Percentiles rank a stretch among this genome's conserved stretches.
phyloP scores from a whole-genome alignment of 2,888 invertebrate species.

The Epinotia brunnichana region DNA sequence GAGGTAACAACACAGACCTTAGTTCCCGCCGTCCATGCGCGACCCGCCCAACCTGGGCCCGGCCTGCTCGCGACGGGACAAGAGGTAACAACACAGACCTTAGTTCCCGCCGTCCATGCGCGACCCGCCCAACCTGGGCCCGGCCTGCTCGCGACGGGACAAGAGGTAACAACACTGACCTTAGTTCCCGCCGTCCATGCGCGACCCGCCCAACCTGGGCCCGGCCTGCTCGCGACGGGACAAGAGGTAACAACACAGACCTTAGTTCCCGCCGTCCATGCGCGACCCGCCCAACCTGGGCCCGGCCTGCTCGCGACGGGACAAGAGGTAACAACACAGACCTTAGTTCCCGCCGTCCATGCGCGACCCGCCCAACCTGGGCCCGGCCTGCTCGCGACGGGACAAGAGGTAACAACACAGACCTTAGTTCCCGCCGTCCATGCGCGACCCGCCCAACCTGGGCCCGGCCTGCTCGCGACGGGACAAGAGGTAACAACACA shows the following conservation, averaged over 20 bases:
- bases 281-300: conserved; percentile 71
- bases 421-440: conserved; percentile 87
- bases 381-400: conserved; percentile 65
- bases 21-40: conserved; percentile 86
- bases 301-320: conserved; percentile 67
- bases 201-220: conserved; percentile 69
- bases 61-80: conserved; percentile 65
- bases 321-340: conserved; percentile 64
- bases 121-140: conserved; percentile 70
- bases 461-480: conserved; percentile 67
- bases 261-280: conserved; percentile 87
- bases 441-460: conserved; percentile 73
- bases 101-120: conserved; percentile 86
- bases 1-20: conserved; percentile 62
- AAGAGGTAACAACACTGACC: conserved; percentile 63
- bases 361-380: conserved; percentile 70
- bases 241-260: conserved; percentile 62
- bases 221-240: conserved; percentile 69
- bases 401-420: conserved; percentile 67
- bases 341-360: conserved; percentile 87
- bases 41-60: conserved; percentile 72
- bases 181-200: conserved; percentile 86
- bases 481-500: conserved; percentile 65
- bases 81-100: conserved; percentile 63
- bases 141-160: conserved; percentile 67